Evolutionary conservation across 2,888 invertebrate genomes (phyloP).

Genomic region (Kryphioiulus occultus): DNA sequence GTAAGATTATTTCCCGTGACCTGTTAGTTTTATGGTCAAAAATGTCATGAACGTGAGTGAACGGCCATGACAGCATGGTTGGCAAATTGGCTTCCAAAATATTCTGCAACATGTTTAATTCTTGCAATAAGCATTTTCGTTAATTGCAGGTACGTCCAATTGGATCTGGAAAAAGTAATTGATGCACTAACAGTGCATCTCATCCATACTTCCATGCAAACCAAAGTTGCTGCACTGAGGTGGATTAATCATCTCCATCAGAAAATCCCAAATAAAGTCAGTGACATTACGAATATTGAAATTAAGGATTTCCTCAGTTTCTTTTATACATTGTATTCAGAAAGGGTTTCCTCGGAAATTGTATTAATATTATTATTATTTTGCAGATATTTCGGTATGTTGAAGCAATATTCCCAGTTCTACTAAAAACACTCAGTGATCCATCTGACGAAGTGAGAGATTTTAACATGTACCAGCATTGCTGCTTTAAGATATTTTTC

Average conservation of each 20-base stretch:
- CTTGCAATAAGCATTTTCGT: too few species aligned
- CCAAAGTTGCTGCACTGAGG: conserved; percentile 92
- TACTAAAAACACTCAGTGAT: conserved; percentile 87
- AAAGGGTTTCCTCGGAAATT: background rate
- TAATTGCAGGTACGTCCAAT: conserved; percentile 54
- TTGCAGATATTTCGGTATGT: conserved; percentile 67
- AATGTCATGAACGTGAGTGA: too few species aligned
- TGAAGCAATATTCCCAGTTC: conserved; percentile 69
- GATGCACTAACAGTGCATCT: conserved; percentile 83
- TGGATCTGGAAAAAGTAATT: conserved; percentile 74
- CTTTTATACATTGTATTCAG: background rate
- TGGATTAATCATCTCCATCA: conserved; percentile 95
- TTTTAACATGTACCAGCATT: background rate
- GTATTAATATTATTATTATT: background rate
- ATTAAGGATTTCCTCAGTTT: conserved; percentile 50
- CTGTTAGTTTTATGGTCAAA: conserved; percentile 40
- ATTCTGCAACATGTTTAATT: too few species aligned
- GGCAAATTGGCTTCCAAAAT: too few species aligned
- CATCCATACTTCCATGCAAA: conserved; percentile 86
- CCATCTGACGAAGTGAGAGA: conserved; percentile 78
- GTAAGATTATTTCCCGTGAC: background rate
- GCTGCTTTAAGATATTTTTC: background rate
- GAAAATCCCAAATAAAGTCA: conserved; percentile 84
- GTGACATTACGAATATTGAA: background rate
- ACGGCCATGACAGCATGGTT: too few species aligned